A percentile compares a stretch with the other conserved stretches of the same genome.
These are phyloP conservation scores for Psittacula echo DNA, from an alignment of 2,797 vertebrate genomes.

Conservation along the genomic window DNA sequence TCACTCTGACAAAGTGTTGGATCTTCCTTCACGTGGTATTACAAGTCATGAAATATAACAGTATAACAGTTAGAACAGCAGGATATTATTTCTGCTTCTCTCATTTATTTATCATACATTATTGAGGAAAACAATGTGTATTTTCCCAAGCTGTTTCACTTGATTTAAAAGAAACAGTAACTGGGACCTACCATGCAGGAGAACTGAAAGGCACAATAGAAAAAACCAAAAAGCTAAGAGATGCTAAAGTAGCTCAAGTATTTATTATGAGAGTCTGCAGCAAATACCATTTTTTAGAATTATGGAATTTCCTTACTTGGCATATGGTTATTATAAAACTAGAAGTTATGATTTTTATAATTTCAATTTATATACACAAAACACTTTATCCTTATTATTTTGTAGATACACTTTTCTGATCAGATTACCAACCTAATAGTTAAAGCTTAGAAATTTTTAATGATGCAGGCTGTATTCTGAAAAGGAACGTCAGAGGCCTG, in stretches of 20 bases:
- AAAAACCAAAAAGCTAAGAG: neutral
- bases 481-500: neutral
- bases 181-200: neutral
- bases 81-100: neutral
- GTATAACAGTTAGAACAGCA: neutral
- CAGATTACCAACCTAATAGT: neutral
- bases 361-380: neutral
- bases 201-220: neutral
- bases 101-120: neutral
- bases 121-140: neutral
- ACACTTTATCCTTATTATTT: neutral
- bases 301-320: neutral
- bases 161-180: conserved; percentile 11
- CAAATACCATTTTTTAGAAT: neutral
- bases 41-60: neutral
- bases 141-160: neutral
- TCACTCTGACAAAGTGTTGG: conserved; percentile 11
- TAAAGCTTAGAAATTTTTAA: neutral
- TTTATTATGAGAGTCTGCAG: neutral
- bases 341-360: neutral
- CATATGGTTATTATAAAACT: neutral
- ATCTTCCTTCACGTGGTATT: conserved; percentile 14
- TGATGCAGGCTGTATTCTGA: neutral
- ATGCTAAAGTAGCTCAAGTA: neutral
- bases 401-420: neutral